phyloP scores from a whole-genome alignment of 2,797 vertebrate species.

The Enteromius thamalakanensis region DNA sequence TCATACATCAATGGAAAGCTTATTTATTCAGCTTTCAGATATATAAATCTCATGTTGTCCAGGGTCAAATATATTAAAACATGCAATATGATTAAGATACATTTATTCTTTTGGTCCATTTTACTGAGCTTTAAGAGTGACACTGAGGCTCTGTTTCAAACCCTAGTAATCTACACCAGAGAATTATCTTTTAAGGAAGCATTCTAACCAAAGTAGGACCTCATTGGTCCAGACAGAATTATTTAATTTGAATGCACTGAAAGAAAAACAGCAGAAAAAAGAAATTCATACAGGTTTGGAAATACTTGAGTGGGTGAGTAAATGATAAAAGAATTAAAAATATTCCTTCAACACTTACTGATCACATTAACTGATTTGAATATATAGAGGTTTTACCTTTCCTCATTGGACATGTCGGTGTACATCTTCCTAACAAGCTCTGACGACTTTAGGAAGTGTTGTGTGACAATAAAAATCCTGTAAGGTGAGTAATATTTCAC shows the following conservation, averaged over 20 bases:
- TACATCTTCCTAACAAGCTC: slow-evolving; percentile 87
- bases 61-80: neutral
- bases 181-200: neutral
- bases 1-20: too few species aligned
- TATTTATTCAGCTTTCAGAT: too few species aligned
- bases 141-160: neutral
- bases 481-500: slow-evolving; percentile 37
- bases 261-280: too few species aligned
- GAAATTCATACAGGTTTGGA: too few species aligned
- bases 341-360: neutral
- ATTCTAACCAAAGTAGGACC: neutral
- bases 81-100: neutral
- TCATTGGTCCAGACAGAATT: too few species aligned
- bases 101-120: neutral
- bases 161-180: neutral
- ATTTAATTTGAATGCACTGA: too few species aligned
- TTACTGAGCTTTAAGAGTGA: too few species aligned
- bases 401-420: slow-evolving; percentile 84
- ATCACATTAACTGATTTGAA: neutral
- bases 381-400: slow-evolving; percentile 78
- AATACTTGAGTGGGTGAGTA: too few species aligned
- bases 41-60: too few species aligned
- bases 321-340: neutral
- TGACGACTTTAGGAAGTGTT: slow-evolving; percentile 88
- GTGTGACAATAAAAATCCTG: slow-evolving; percentile 91